Evolutionary conservation across 2,113 vertebrate species (phyloP).

Genomic region (Lagopus muta): DNA sequence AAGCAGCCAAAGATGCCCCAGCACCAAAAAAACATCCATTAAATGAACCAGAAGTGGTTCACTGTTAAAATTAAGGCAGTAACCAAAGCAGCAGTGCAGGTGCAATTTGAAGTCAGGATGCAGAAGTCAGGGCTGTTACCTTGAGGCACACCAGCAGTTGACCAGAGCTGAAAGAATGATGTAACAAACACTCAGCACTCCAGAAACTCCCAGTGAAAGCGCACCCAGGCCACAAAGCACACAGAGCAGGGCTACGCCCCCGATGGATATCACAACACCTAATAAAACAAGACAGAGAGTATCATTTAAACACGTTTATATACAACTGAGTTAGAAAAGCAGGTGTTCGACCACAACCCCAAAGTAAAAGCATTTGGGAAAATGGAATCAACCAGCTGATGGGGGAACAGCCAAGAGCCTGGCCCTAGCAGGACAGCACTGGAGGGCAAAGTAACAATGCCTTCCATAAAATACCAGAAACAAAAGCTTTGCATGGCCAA

Average conservation of each 20-base stretch:
- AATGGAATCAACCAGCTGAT: not conserved
- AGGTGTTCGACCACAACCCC: not conserved
- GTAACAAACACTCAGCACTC: conserved; percentile 72
- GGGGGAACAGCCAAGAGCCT: not conserved
- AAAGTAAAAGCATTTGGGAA: not conserved
- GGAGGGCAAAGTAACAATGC: too few relatives aligned
- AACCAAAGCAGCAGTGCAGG: not conserved
- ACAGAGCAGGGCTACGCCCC: conserved; percentile 80
- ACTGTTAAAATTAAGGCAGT: not conserved
- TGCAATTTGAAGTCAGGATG: not conserved
- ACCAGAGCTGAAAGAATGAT: conserved; percentile 73
- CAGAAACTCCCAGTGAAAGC: conserved; percentile 78
- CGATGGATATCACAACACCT: conserved; percentile 83
- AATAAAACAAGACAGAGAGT: not conserved
- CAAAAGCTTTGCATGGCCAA: not conserved
- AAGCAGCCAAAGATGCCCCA: not conserved
- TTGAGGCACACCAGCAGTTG: conserved; percentile 70
- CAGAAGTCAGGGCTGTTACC: conserved; percentile 44
- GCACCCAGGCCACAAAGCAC: conserved; percentile 83
- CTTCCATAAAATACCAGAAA: not conserved
- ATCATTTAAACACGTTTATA: not conserved
- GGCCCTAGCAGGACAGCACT: not conserved
- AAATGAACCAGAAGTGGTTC: not conserved
- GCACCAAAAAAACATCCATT: not conserved
- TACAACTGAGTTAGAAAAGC: not conserved